phyloP scores from a whole-genome alignment of 2,888 invertebrate species.

The Volucella inanis region DNA sequence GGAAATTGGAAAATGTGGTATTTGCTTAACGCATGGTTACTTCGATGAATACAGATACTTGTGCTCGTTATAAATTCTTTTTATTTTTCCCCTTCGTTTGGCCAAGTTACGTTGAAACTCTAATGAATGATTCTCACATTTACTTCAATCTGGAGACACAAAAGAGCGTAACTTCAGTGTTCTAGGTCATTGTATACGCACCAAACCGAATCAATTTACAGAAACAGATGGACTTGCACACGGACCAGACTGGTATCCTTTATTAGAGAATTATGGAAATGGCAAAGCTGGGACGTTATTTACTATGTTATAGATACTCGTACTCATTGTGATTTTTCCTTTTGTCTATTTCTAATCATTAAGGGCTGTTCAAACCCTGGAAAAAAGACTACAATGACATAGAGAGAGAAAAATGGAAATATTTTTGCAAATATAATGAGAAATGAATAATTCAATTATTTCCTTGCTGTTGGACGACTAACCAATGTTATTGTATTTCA shows the following conservation, averaged over 20 bases:
- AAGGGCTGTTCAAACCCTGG: not conserved
- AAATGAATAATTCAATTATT: conserved; percentile 12
- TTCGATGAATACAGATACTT: conserved; percentile 18
- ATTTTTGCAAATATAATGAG: not conserved
- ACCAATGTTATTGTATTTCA: too few relatives aligned
- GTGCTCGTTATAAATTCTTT: conserved; percentile 4
- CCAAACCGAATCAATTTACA: not conserved
- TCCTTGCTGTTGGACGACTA: not conserved
- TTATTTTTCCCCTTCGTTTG: not conserved
- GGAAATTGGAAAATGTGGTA: conserved; percentile 16
- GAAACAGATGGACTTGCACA: not conserved
- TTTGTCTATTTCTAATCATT: not conserved
- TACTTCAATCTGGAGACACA: not conserved
- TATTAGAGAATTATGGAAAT: conserved; percentile 8
- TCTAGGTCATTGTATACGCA: conserved; percentile 17
- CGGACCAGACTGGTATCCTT: not conserved
- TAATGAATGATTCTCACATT: conserved; percentile 14
- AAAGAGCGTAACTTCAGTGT: conserved; percentile 1
- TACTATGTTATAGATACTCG: not conserved
- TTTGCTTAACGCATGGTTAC: conserved; percentile 49
- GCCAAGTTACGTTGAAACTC: not conserved
- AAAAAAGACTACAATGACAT: not conserved
- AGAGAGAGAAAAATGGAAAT: not conserved
- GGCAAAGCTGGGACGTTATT: not conserved
- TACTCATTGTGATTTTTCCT: not conserved